Evolutionary conservation across 1,140 invertebrate genomes (phyloP).

Genomic region (Drosophila equinoxialis): DNA sequence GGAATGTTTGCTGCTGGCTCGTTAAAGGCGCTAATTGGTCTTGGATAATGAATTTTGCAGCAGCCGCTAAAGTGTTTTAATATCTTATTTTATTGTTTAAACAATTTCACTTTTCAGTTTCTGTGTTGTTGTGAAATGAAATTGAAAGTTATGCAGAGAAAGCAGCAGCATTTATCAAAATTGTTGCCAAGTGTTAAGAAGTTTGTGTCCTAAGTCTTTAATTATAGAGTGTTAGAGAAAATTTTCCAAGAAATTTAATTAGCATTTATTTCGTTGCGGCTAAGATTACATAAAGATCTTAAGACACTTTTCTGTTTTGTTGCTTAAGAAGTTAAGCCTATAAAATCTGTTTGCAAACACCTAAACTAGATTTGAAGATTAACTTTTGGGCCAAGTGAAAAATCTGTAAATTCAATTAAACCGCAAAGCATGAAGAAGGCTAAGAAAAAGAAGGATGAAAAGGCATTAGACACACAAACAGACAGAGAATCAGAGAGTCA

Average conservation of each 20-base stretch:
- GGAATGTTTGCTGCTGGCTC: slow-evolving; percentile 37
- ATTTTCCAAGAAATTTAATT: slow-evolving; percentile 60
- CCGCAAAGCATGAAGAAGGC: slow-evolving; percentile 67
- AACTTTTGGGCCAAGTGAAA: slow-evolving; percentile 21
- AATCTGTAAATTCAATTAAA: slow-evolving; percentile 80
- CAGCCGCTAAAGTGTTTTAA: slow-evolving; percentile 42
- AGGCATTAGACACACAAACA: slow-evolving; percentile 36
- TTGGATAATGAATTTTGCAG: slow-evolving; percentile 31
- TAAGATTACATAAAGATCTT: slow-evolving; percentile 63
- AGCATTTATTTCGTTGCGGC: neutral
- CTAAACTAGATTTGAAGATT: slow-evolving; percentile 33
- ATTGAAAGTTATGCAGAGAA: slow-evolving; percentile 17
- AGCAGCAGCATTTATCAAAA: slow-evolving; percentile 6
- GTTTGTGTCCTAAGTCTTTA: slow-evolving; percentile 64
- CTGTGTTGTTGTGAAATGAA: neutral
- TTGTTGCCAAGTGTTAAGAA: neutral
- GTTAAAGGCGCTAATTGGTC: slow-evolving; percentile 60
- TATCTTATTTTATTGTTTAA: slow-evolving; percentile 71
- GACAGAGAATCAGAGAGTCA: slow-evolving; percentile 15
- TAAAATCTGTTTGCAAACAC: slow-evolving; percentile 75
- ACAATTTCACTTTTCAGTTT: slow-evolving; percentile 42
- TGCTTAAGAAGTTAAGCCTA: slow-evolving; percentile 64
- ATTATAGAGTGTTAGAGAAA: slow-evolving; percentile 21
- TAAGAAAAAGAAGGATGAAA: slow-evolving; percentile 12
- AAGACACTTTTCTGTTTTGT: slow-evolving; percentile 64